phyloP scores from a whole-genome alignment of 2,888 invertebrate species.

The Tetrapedia diversipes region DNA sequence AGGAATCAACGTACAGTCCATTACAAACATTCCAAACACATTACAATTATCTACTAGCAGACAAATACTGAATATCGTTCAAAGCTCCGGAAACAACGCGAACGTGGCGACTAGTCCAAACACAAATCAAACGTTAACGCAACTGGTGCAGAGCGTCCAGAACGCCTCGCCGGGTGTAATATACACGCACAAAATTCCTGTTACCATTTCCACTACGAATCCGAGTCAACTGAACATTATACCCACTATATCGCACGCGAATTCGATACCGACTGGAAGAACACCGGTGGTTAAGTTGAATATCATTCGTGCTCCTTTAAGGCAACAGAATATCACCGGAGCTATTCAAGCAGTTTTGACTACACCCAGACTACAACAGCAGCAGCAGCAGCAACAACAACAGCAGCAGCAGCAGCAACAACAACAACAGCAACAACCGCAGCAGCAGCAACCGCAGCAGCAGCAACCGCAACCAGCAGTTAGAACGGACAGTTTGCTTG shows the following conservation, averaged over 20 bases:
- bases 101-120: constrained; percentile 68
- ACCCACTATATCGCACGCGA: constrained; percentile 78
- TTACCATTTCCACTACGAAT: constrained; percentile 83
- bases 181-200: constrained; percentile 89
- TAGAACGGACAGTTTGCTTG: constrained; percentile 70
- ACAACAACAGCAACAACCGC: constrained; percentile 76
- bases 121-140: constrained; percentile 76
- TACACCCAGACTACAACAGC: constrained; percentile 74
- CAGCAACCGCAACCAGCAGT: constrained; percentile 82
- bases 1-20: constrained; percentile 76
- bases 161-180: constrained; percentile 86
- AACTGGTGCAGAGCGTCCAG: constrained; percentile 76
- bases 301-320: constrained; percentile 75
- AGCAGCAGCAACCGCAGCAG: constrained; percentile 59
- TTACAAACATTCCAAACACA: constrained; percentile 76
- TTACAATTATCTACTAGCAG: constrained; percentile 74
- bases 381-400: constrained; percentile 80
- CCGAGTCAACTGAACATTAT: constrained; percentile 79
- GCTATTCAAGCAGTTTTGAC: constrained; percentile 78
- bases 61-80: constrained; percentile 79
- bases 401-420: constrained; percentile 68
- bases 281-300: constrained; percentile 81
- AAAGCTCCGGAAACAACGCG: constrained; percentile 71
- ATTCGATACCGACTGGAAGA: constrained; percentile 74
- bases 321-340: constrained; percentile 75